phyloP scores from a whole-genome alignment of 2,797 vertebrate genomes.

The Gallinago nigripennis region DNA sequence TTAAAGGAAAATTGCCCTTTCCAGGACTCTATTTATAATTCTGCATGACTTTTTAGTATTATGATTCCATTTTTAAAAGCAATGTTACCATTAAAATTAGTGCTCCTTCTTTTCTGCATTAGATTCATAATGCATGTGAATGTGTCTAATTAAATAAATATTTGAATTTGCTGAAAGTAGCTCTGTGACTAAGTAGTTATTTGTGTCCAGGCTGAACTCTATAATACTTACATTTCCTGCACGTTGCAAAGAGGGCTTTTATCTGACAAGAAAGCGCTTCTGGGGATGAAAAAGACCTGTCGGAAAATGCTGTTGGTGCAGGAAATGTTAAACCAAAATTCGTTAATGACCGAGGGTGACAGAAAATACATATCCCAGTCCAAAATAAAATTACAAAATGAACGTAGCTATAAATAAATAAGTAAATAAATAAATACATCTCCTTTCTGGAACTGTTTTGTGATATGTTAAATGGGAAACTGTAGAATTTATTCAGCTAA shows the following conservation, averaged over 20 bases:
- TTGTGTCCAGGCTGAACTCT: neutral
- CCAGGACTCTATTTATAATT: neutral
- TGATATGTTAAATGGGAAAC: neutral
- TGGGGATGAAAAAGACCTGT: neutral
- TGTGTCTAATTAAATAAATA: neutral
- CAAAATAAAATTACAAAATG: neutral
- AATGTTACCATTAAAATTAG: neutral
- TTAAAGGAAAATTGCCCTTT: neutral
- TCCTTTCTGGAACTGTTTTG: neutral
- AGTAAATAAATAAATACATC: neutral
- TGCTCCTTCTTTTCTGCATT: neutral
- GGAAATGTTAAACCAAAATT: neutral
- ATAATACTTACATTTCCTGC: neutral
- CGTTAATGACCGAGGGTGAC: neutral
- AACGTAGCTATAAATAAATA: neutral
- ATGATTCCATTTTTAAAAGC: neutral
- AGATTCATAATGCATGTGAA: neutral
- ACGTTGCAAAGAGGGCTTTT: neutral
- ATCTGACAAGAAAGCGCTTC: neutral
- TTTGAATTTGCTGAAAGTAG: neutral
- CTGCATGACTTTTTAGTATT: neutral
- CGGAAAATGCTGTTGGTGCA: neutral
- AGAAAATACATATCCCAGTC: neutral
- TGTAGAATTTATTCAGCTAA: neutral
- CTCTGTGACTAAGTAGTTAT: neutral